These are phyloP conservation scores for Naja naja DNA, from an alignment of 2,113 vertebrate genomes.

Conservation along the genomic window DNA sequence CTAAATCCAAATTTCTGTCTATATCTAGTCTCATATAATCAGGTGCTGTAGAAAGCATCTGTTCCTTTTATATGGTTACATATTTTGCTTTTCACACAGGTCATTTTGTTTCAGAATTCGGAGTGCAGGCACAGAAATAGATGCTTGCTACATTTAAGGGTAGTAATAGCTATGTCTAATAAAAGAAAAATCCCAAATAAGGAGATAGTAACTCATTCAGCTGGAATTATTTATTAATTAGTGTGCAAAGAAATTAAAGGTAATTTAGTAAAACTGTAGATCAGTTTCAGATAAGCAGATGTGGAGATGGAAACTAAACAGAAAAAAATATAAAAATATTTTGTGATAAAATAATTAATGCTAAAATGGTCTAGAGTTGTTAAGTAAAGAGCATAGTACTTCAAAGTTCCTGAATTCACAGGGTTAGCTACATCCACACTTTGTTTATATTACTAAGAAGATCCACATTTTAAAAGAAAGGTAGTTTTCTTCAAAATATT, in stretches of 20 bases:
- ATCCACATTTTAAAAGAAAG: background rate
- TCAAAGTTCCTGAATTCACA: background rate
- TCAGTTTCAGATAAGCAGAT: background rate
- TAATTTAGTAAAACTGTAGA: slow-evolving; percentile 43
- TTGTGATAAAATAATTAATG: slow-evolving; percentile 23
- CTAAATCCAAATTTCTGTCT: background rate
- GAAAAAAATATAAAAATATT: slow-evolving; percentile 8
- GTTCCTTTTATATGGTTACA: background rate
- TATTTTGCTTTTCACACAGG: background rate
- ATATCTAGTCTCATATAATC: background rate
- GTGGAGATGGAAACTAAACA: background rate
- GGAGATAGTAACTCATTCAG: slow-evolving; percentile 64
- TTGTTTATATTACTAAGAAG: background rate
- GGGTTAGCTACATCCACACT: background rate
- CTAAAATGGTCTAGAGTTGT: background rate
- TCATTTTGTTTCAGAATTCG: slow-evolving; percentile 40
- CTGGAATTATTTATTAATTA: slow-evolving; percentile 41
- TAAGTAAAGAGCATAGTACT: background rate
- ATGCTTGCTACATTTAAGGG: slow-evolving; percentile 60
- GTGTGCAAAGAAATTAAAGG: slow-evolving; percentile 8
- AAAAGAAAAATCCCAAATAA: slow-evolving; percentile 68
- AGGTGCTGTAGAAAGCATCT: background rate
- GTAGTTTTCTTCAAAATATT: background rate
- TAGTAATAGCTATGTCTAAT: slow-evolving; percentile 63
- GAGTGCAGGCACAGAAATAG: slow-evolving; percentile 69